Evolutionary conservation across 2,888 invertebrate genomes (phyloP), one percentile per base, ranked within the genome.

Genomic region (Rutpela maculata): DNA sequence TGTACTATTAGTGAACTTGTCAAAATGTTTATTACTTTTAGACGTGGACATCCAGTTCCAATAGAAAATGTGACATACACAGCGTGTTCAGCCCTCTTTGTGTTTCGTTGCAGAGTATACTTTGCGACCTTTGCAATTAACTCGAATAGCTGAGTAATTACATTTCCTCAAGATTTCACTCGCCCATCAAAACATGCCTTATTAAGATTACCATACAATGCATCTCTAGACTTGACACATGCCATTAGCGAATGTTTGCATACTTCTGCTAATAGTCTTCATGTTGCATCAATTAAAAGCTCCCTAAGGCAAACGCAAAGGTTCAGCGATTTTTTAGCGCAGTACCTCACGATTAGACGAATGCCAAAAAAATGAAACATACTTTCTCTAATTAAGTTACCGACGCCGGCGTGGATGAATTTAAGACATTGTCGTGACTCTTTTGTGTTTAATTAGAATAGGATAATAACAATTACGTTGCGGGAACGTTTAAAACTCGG

Each of bases 371-470:
- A 72, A 72, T 63, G 12, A 72, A 63, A 63, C 55, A n/a, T 50
- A 74, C 79, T 79, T 79, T 79, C 79, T 79, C 77, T 77, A 79
- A 79, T 79, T 79, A 79, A 75, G 65, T 73, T 74, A 55, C 75
- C 59, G 67, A 59, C 71, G 62, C 63, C 60, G 74, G 22, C 43
- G 62, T 57, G 43, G 76, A 56, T 55, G 43, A 56, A 75, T 69
- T 59, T 69, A 73, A 78, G 66, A 70, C 67, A 6, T 22, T 12
- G 59, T 77, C 79, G 79, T 79, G 79, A 79, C 79, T 75, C 31
- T 74, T 77, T 76, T 68, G 75, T 59, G 22, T 74, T 63, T 65
- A 74, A 76, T 76, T 72, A 57, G 68, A 76, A 50, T n/a, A 66
- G 74, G 73, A 75, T 78, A 74, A 73, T 65, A 70, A 62, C 63